Percentiles rank a stretch among this genome's conserved stretches.
phyloP scores from a whole-genome alignment of 2,888 invertebrate species.

The Antheraea assamensis region DNA sequence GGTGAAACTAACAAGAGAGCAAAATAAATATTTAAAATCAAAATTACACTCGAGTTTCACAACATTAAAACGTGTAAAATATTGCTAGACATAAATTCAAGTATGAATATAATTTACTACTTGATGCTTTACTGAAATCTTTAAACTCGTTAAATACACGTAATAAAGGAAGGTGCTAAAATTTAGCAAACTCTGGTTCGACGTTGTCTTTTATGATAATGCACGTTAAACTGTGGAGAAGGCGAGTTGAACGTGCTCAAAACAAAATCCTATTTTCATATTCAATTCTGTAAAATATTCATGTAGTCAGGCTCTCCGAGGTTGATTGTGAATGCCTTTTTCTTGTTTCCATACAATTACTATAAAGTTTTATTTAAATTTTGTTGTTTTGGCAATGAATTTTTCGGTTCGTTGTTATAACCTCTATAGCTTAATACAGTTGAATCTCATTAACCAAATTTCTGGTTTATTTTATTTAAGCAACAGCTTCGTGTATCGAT shows the following conservation, averaged over 20 bases:
- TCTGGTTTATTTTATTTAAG: neutral
- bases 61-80: neutral
- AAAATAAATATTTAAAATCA: neutral
- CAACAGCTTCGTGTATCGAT: neutral
- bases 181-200: neutral
- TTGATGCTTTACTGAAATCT: neutral
- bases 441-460: neutral
- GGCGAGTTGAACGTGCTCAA: conserved; percentile 1
- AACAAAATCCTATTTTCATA: conserved; percentile 11
- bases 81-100: neutral
- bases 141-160: no score
- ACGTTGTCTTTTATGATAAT: neutral
- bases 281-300: neutral
- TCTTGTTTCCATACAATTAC: conserved; percentile 7
- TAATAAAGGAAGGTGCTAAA: neutral
- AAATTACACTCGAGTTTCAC: no score
- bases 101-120: neutral
- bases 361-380: neutral
- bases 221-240: neutral
- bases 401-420: neutral
- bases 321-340: conserved; percentile 10
- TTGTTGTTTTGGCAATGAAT: neutral
- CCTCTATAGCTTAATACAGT: neutral
- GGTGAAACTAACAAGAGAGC: neutral
- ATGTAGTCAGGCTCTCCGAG: neutral